Evolutionary conservation across 37 sponge, comb jelly and placozoan species (phyloP), one percentile per base, ranked within the genome.

Genomic region (Diacarnus erythraeanus): DNA sequence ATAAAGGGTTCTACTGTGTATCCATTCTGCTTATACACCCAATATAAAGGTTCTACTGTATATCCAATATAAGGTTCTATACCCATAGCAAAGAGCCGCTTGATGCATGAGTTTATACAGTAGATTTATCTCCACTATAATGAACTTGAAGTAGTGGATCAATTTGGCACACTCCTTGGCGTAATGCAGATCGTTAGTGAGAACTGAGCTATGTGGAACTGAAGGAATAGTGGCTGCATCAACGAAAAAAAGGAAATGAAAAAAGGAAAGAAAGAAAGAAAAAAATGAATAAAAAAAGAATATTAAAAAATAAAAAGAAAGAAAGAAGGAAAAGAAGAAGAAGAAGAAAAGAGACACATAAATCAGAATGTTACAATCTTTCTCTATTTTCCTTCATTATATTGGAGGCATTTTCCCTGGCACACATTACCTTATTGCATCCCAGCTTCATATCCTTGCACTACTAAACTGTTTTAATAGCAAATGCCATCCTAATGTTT

Each of bases 91-190:
- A 0, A 70, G 74, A 40, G 91, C 87, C 20, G 83, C 79, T 30
- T 78, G 91, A 38, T 91, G 87, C 91, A 91, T 91, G 78, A 91
- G 78, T 33, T 42, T 78, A 70, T 64, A 86, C 42, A 77, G 39
- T 58, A 83, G 73, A 64, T 83, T 64, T 57, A 86, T 3, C 70
- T 66, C 40, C 56, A 74, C 83, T 25, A 77, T 69, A 38, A 73
- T 69, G 40, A 59, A 72, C 3, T 44, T 66, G 71, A 58, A 77
- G 57, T 74, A 69, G 61, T 68, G 76, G 18, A 78, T 57, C 3
- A 83, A 47, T 43, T 86, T 82, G 27, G 67, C 38, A 59, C 91
- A 86, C 12, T 86, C 87, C 80, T 79, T 79, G 35, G 79, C 79
- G 34, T 47, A 79, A 20, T 51, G 37, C 47, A 69, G 30, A 33